Conservation (phyloP, 2,113 vertebrate genomes). For the Harpagus bidentatus region DNA sequence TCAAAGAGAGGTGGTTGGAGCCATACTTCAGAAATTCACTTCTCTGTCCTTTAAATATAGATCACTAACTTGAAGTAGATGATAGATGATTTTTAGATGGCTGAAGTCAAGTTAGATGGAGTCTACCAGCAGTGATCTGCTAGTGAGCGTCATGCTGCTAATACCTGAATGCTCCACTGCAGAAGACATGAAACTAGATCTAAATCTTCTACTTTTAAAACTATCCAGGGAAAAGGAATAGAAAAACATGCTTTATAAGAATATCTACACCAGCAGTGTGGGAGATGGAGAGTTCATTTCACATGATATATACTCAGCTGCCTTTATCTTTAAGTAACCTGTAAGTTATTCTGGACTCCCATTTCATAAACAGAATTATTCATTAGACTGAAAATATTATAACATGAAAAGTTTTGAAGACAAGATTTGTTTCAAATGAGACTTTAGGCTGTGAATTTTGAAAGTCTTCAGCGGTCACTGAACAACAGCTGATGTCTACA, state of each 20-base stretch:
- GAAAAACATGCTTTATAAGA: neutral
- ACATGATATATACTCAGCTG: neutral
- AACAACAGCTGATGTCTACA: neutral
- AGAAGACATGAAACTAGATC: neutral
- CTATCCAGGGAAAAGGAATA: neutral
- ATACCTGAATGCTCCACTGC: neutral
- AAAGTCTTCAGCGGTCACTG: neutral
- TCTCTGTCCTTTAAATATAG: neutral
- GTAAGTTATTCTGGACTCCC: neutral
- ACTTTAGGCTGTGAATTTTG: neutral
- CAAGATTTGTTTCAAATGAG: conserved; percentile 7
- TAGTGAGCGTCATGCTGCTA: neutral
- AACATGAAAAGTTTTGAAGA: neutral
- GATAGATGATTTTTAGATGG: neutral
- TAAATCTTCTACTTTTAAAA: neutral
- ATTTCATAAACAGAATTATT: conserved; percentile 13
- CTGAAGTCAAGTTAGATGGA: neutral
- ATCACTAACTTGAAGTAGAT: neutral
- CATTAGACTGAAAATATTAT: neutral
- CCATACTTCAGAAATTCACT: neutral
- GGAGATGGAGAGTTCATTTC: neutral
- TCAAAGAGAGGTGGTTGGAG: neutral
- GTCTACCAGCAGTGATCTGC: neutral
- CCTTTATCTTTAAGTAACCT: neutral
- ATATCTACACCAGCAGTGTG: neutral